These are phyloP conservation scores for Macquaria australasica DNA, from an alignment of 2,113 vertebrate species.

Conservation along the genomic window DNA sequence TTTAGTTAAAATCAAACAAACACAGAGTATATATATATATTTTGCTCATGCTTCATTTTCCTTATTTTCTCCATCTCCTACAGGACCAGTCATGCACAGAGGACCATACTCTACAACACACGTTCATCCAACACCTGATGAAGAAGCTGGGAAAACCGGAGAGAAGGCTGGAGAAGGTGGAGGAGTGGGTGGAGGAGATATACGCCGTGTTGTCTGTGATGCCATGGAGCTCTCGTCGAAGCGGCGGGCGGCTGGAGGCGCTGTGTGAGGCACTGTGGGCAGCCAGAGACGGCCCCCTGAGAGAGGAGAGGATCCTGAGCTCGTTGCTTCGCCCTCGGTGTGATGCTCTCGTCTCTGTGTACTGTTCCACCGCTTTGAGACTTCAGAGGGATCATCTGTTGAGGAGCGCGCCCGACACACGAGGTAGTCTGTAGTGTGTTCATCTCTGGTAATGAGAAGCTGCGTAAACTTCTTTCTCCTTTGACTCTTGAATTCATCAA, in stretches of 20 bases:
- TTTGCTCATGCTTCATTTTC: background rate
- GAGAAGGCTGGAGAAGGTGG: constrained; percentile 55
- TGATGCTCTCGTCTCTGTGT: constrained; percentile 82
- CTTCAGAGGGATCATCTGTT: constrained; percentile 85
- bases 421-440: constrained; percentile 81
- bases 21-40: background rate
- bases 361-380: constrained; percentile 85
- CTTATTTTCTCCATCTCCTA: constrained; percentile 39
- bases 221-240: constrained; percentile 80
- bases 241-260: constrained; percentile 80
- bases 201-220: constrained; percentile 86
- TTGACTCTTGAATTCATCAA: background rate
- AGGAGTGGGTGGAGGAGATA: constrained; percentile 82
- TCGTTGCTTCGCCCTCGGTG: constrained; percentile 87
- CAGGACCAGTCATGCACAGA: constrained; percentile 35
- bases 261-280: constrained; percentile 89
- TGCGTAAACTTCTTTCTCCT: background rate
- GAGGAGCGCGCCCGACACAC: constrained; percentile 72
- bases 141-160: constrained; percentile 75
- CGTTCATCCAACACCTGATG: constrained; percentile 87
- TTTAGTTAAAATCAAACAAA: background rate
- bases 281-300: constrained; percentile 83
- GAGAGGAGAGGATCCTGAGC: constrained; percentile 89
- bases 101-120: constrained; percentile 81
- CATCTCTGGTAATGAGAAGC: background rate